A percentile compares a stretch with the other conserved stretches of the same genome.
These are phyloP conservation scores for Galaxea fascicularis DNA, from an alignment of 92 coral and sea anemone genomes.

Conservation along the genomic window DNA sequence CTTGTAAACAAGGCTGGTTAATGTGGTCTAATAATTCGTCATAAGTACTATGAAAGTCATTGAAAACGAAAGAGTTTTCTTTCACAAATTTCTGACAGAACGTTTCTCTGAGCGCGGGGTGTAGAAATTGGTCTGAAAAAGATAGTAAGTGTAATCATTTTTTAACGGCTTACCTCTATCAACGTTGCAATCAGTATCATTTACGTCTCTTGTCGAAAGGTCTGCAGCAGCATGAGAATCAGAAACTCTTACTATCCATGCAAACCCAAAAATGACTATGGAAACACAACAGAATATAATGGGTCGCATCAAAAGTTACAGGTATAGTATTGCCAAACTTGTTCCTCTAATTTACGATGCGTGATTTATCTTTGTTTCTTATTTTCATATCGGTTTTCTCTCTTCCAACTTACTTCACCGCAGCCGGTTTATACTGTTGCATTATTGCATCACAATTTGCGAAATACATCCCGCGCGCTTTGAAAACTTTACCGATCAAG, in stretches of 20 bases:
- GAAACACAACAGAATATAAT: background rate
- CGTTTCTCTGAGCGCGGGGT: too few species aligned
- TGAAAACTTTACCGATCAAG: background rate
- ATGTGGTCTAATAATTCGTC: too few species aligned
- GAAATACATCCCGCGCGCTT: background rate
- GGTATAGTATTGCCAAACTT: background rate
- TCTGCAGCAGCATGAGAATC: background rate
- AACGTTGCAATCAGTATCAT: background rate
- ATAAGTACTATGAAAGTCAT: too few species aligned
- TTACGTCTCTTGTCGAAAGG: background rate
- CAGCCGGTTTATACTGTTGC: background rate
- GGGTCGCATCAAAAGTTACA: background rate
- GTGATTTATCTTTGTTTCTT: background rate
- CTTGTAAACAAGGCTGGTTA: too few species aligned
- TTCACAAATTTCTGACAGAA: too few species aligned
- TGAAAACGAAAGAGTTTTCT: background rate
- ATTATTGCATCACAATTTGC: constrained; percentile 2
- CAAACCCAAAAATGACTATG: background rate
- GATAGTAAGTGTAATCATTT: too few species aligned
- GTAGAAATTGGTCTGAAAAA: too few species aligned
- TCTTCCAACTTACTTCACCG: background rate
- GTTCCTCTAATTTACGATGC: too few species aligned
- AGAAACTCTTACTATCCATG: background rate
- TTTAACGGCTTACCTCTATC: constrained; percentile 3
- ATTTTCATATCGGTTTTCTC: too few species aligned